Percentiles rank a stretch among this genome's conserved stretches.
Conservation (phyloP, 2,113 vertebrate species). For the Lampris megalopsis region DNA sequence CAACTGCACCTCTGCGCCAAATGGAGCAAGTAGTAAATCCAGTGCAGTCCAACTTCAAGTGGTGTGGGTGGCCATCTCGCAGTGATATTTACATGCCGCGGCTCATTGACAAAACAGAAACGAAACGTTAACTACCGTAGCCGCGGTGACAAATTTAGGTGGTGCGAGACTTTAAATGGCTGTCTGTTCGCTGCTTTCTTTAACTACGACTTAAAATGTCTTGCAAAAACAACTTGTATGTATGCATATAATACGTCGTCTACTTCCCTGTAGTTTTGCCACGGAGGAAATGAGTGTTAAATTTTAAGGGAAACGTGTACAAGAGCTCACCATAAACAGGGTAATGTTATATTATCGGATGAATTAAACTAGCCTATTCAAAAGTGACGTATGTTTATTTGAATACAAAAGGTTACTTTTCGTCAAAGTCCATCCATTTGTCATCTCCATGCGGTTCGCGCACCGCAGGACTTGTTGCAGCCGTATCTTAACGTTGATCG, state of each 20-base stretch:
- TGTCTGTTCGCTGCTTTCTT: background rate
- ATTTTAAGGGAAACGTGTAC: background rate
- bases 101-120: constrained; percentile 18
- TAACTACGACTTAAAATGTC: background rate
- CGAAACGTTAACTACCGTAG: background rate
- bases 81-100: constrained; percentile 55
- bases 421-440: background rate
- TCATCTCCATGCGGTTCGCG: background rate
- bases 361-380: too few relatives aligned
- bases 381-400: background rate
- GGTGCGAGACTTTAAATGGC: background rate
- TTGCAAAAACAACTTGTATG: background rate
- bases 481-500: background rate
- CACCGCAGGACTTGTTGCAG: background rate
- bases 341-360: background rate
- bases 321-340: background rate
- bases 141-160: background rate
- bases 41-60: background rate
- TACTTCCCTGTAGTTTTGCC: too few relatives aligned
- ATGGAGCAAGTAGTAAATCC: constrained; percentile 36
- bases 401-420: background rate
- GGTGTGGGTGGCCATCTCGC: constrained; percentile 39
- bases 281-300: background rate
- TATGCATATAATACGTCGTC: background rate
- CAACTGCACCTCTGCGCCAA: constrained; percentile 37